These are phyloP conservation scores for Pseudopodoces humilis DNA, from an alignment of 2,113 vertebrate species.

Conservation along the genomic window DNA sequence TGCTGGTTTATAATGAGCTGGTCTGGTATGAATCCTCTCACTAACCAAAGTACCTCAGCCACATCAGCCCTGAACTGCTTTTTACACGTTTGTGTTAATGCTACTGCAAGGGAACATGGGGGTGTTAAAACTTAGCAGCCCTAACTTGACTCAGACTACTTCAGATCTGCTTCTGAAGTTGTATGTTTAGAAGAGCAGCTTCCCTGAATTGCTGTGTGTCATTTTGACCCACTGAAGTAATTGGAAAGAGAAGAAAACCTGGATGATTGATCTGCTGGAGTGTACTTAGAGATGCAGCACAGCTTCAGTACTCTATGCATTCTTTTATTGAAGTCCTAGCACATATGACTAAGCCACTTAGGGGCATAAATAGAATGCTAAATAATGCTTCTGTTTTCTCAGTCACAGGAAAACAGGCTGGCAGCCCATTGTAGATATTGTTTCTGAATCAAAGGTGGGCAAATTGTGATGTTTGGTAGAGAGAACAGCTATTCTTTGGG, in stretches of 20 bases:
- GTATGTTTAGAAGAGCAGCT: not conserved
- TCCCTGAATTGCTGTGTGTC: not conserved
- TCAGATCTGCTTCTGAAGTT: not conserved
- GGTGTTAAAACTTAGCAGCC: not conserved
- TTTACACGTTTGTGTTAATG: not conserved
- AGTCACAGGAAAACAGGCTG: not conserved
- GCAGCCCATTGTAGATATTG: not conserved
- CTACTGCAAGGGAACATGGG: not conserved
- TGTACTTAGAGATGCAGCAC: not conserved
- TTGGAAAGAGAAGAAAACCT: not conserved
- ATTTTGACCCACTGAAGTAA: not conserved
- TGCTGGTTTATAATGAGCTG: not conserved
- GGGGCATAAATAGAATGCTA: not conserved
- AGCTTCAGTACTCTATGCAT: not conserved
- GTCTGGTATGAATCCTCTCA: not conserved
- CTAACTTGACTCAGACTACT: not conserved
- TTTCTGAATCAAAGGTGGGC: not conserved
- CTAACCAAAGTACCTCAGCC: not conserved
- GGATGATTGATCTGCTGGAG: not conserved
- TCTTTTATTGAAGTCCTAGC: not conserved
- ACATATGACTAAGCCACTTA: not conserved
- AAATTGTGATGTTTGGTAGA: not conserved
- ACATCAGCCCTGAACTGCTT: not conserved
- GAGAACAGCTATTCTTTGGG: not conserved
- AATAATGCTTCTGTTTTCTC: not conserved